A percentile compares a stretch with the other conserved stretches of the same genome.
Conservation (phyloP, 2,888 invertebrate genomes). For the Drosophila hawaiiensis region DNA sequence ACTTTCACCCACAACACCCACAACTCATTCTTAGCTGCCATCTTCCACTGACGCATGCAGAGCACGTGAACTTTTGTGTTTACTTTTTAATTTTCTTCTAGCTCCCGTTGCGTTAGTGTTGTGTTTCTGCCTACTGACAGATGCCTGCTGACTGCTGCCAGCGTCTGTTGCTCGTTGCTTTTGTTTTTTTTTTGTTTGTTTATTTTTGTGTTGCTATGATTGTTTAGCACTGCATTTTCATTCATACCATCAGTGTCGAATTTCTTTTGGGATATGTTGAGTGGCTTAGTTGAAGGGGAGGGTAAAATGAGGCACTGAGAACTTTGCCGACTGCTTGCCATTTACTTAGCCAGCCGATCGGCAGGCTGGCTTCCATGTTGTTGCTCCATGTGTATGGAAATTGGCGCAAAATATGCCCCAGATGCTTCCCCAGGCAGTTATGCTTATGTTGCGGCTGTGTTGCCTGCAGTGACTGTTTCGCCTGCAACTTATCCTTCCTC, state of each 20-base stretch:
- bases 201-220: conserved; percentile 23
- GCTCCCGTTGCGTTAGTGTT: conserved; percentile 38
- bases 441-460: conserved; percentile 52
- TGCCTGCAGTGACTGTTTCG: conserved; percentile 13
- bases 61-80: conserved; percentile 80
- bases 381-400: conserved; percentile 66
- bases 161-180: conserved; percentile 57
- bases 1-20: background rate
- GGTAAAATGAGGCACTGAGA: conserved; percentile 11
- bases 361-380: conserved; percentile 29
- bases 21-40: conserved; percentile 15
- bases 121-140: conserved; percentile 25
- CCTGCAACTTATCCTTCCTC: conserved; percentile 9
- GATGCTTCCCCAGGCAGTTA: conserved; percentile 61
- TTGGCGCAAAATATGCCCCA: conserved; percentile 77
- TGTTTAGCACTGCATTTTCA: conserved; percentile 64
- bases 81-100: conserved; percentile 74
- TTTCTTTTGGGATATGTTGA: conserved; percentile 8
- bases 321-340: conserved; percentile 50
- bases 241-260: conserved; percentile 59
- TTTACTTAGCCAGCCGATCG: conserved; percentile 62
- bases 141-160: conserved; percentile 35
- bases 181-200: conserved; percentile 50
- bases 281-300: background rate
- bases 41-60: conserved; percentile 48